These are phyloP conservation scores for Eustalomyia histrio DNA, from an alignment of 2,888 invertebrate genomes.

Conservation along the genomic window DNA sequence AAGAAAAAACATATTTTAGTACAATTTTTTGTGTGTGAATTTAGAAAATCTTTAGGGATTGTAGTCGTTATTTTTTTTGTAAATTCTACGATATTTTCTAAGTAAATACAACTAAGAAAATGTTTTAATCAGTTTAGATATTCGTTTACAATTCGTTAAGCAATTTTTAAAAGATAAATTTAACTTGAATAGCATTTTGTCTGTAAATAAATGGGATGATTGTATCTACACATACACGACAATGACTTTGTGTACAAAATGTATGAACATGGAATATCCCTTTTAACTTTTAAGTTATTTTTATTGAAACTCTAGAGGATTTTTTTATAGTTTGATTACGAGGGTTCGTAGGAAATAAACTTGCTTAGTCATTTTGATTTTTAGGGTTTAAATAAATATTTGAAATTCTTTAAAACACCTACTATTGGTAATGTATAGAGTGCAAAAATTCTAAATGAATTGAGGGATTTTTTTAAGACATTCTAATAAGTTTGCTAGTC, in stretches of 20 bases:
- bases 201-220: background rate
- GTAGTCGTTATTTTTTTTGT: background rate
- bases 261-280: background rate
- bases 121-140: slow-evolving; percentile 31
- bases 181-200: slow-evolving; percentile 17
- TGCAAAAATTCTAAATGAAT: too few species aligned
- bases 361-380: background rate
- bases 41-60: slow-evolving; percentile 17
- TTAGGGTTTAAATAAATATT: background rate
- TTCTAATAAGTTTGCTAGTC: too few species aligned
- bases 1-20: background rate
- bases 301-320: background rate
- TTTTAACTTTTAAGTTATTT: background rate
- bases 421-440: too few species aligned
- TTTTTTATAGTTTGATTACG: background rate
- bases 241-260: background rate
- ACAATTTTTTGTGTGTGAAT: background rate
- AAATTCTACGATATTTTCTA: background rate
- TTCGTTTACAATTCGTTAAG: slow-evolving; percentile 50
- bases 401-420: background rate
- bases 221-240: background rate
- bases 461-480: too few species aligned
- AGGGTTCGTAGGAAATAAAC: background rate
- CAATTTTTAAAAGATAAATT: slow-evolving; percentile 37
- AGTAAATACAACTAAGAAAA: slow-evolving; percentile 18